A percentile compares a stretch with the other conserved stretches of the same genome.
Evolutionary conservation across 2,113 vertebrate species (phyloP).

Genomic region (Corythaeola cristata): DNA sequence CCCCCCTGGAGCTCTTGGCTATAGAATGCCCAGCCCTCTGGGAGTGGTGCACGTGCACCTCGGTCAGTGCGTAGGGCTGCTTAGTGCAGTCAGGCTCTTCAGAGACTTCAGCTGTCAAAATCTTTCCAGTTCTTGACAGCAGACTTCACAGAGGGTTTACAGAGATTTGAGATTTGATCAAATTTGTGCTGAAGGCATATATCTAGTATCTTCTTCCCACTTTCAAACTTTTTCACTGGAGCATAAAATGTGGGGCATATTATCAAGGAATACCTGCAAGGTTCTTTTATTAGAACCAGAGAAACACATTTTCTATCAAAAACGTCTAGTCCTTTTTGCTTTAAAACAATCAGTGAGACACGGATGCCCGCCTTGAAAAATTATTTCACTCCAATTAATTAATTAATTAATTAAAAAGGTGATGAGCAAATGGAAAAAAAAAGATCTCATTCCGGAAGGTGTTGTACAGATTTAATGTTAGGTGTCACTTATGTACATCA

Average conservation of each 20-base stretch:
- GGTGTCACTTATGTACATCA: background rate
- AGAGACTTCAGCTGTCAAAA: conserved; percentile 53
- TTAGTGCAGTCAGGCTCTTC: conserved; percentile 30
- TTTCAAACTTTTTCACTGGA: background rate
- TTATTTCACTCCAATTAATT: background rate
- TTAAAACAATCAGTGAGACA: background rate
- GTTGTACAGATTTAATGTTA: background rate
- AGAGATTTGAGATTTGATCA: conserved; percentile 27
- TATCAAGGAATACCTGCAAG: background rate
- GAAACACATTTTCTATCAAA: background rate
- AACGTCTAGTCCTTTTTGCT: background rate
- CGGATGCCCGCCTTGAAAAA: background rate
- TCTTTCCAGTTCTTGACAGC: background rate
- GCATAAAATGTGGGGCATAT: background rate
- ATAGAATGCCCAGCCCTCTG: background rate
- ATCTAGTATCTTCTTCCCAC: background rate
- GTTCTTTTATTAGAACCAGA: background rate
- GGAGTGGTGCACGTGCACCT: background rate
- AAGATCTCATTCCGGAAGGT: background rate
- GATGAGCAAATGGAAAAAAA: background rate
- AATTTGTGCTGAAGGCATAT: conserved; percentile 30
- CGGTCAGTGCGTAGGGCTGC: background rate
- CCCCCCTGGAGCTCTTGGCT: background rate
- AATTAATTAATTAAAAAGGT: background rate
- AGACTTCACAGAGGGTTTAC: conserved; percentile 1